phyloP scores from a whole-genome alignment of 2,888 invertebrate species.

The Synanthedon vespiformis region DNA sequence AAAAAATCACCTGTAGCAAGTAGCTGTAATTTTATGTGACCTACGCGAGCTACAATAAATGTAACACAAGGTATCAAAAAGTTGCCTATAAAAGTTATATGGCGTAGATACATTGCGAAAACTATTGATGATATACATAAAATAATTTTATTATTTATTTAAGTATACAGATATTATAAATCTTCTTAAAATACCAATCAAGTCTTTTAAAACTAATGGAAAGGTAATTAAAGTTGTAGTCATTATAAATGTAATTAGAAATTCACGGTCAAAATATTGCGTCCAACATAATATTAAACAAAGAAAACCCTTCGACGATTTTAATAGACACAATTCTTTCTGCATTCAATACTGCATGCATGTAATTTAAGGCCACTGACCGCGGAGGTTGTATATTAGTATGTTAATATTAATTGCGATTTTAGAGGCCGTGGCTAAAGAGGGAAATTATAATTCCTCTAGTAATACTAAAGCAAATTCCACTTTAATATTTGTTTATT shows the following conservation, averaged over 20 bases:
- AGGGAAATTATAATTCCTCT: too few species aligned
- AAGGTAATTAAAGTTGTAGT: background rate
- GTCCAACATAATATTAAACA: background rate
- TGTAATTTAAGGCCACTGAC: slow-evolving; percentile 10
- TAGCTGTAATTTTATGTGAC: too few species aligned
- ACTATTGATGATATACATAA: too few species aligned
- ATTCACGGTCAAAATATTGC: background rate
- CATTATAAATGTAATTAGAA: background rate
- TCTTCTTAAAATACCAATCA: background rate
- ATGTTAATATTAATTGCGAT: background rate
- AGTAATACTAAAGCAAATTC: too few species aligned
- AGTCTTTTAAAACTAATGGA: background rate
- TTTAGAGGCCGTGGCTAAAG: background rate
- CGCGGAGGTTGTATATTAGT: slow-evolving; percentile 9
- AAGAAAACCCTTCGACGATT: background rate
- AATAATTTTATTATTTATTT: too few species aligned
- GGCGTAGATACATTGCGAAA: too few species aligned
- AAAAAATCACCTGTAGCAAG: too few species aligned
- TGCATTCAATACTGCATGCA: slow-evolving; percentile 4
- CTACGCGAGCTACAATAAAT: too few species aligned
- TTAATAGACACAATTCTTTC: slow-evolving; percentile 4
- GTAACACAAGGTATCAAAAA: too few species aligned
- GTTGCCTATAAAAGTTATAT: too few species aligned
- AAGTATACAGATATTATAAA: too few species aligned
- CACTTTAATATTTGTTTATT: too few species aligned